Conservation (phyloP, 2,113 vertebrate genomes). For the Falco punctatus region DNA sequence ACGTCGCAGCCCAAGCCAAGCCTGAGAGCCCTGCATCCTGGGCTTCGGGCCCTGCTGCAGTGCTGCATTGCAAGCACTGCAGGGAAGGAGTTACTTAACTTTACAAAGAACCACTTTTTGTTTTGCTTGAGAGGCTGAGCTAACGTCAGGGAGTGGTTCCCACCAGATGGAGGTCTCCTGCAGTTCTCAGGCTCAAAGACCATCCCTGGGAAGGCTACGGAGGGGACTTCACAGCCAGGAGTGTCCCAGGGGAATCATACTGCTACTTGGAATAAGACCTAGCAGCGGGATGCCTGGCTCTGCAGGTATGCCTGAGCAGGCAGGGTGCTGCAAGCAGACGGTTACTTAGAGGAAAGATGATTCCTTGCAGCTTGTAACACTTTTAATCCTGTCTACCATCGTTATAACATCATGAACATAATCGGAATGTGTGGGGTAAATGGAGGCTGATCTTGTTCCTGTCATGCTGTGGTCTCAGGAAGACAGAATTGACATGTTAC, state of each 20-base stretch:
- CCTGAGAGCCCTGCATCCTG: slow-evolving; percentile 44
- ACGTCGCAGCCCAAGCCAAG: slow-evolving; percentile 35
- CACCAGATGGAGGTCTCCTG: not conserved
- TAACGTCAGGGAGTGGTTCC: not conserved
- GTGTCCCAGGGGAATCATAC: not conserved
- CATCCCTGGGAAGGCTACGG: not conserved
- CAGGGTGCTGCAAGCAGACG: not conserved
- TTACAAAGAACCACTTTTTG: not conserved
- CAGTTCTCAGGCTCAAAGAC: not conserved
- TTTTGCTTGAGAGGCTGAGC: not conserved
- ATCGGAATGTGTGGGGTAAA: not conserved
- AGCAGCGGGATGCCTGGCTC: not conserved
- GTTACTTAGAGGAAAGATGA: not conserved
- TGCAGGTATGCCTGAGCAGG: not conserved
- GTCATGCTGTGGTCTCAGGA: not conserved
- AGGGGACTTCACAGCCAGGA: not conserved
- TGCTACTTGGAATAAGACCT: not conserved
- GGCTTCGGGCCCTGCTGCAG: slow-evolving; percentile 63
- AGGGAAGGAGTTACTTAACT: slow-evolving; percentile 50
- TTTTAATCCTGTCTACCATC: not conserved
- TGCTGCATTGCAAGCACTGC: slow-evolving; percentile 59
- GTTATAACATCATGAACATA: rapidly evolving
- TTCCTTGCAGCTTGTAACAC: not conserved
- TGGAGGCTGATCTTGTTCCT: not conserved
- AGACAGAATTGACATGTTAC: not conserved